Evolutionary conservation across 2,888 invertebrate species (phyloP).

Genomic region (Apoderus coryli): DNA sequence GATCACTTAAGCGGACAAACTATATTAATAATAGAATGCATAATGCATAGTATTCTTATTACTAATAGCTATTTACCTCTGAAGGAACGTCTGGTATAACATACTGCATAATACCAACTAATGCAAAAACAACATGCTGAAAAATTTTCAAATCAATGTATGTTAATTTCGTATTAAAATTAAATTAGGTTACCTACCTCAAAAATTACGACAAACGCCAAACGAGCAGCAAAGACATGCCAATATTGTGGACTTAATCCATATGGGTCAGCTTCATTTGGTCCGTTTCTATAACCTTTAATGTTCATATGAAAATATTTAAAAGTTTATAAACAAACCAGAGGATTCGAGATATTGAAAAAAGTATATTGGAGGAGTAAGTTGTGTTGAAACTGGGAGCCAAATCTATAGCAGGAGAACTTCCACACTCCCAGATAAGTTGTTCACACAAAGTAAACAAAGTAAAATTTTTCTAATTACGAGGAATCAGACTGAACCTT

Average conservation of each 20-base stretch:
- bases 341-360: not conserved
- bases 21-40: too few species aligned
- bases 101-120: conserved; percentile 81
- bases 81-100: conserved; percentile 76
- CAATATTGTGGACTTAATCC: conserved; percentile 81
- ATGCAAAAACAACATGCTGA: conserved; percentile 75
- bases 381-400: too few species aligned
- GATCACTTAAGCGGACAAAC: too few species aligned
- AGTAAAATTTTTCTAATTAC: too few species aligned
- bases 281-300: conserved; percentile 49
- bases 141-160: conserved; percentile 12
- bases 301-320: conserved; percentile 4
- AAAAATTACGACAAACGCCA: conserved; percentile 89
- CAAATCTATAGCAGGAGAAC: too few species aligned
- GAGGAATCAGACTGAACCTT: too few species aligned
- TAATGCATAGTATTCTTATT: not conserved
- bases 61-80: conserved; percentile 36
- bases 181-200: conserved; percentile 47
- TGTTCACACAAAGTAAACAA: too few species aligned
- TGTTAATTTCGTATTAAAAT: not conserved
- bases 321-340: conserved; percentile 2
- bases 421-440: too few species aligned
- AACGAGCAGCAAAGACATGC: conserved; percentile 85
- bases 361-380: too few species aligned
- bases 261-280: conserved; percentile 50